A percentile compares a stretch with the other conserved stretches of the same genome.
phyloP scores from a whole-genome alignment of 2,888 invertebrate species.

The Spisula solida region DNA sequence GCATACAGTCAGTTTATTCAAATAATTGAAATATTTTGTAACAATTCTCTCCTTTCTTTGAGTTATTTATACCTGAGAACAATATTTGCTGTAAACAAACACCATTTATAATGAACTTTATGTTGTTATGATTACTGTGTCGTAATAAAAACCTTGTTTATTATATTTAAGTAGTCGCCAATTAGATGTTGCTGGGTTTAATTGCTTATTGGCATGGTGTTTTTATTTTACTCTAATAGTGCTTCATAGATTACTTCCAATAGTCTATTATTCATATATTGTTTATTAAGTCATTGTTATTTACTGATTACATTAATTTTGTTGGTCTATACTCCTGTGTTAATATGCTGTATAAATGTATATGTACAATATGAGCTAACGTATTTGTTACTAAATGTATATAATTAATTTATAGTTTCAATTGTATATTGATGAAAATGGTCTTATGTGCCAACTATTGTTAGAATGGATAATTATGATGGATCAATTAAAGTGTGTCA shows the following conservation, averaged over 20 bases:
- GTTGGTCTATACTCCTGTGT: neutral
- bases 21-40: neutral
- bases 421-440: neutral
- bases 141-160: neutral
- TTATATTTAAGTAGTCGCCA: neutral
- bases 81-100: slow-evolving; percentile 1
- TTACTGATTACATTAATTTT: slow-evolving; percentile 4
- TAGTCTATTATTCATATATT: neutral
- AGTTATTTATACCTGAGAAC: neutral
- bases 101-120: neutral
- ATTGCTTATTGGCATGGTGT: slow-evolving; percentile 27
- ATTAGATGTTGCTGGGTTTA: neutral
- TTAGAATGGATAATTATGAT: too few relatives aligned
- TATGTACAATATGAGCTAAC: neutral
- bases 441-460: too few relatives aligned
- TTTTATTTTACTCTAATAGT: slow-evolving; percentile 4
- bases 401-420: neutral
- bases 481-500: too few relatives aligned
- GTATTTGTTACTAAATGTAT: neutral
- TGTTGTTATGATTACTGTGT: neutral
- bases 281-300: neutral
- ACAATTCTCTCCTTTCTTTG: neutral
- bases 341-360: neutral
- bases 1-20: neutral
- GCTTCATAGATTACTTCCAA: slow-evolving; percentile 11